Conservation (phyloP, 2,888 invertebrate species). For the Papilio elwesi region DNA sequence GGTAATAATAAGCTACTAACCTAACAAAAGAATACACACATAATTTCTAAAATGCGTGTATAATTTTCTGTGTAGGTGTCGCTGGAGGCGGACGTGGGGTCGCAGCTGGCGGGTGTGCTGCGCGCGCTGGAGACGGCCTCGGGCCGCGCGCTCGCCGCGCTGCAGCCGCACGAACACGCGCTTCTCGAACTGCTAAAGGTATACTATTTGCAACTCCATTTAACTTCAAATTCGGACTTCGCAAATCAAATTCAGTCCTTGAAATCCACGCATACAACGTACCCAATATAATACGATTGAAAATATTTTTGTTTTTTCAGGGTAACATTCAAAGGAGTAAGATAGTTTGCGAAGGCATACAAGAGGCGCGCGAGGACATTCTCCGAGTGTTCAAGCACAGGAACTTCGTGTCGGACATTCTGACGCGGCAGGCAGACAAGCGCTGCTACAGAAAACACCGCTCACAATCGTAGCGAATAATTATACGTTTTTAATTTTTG, state of each 20-base stretch:
- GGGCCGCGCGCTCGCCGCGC: conserved; percentile 64
- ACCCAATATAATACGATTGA: neutral
- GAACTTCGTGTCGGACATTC: conserved; percentile 93
- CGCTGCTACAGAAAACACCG: conserved; percentile 96
- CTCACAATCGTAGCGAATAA: conserved; percentile 81
- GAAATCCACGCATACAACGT: neutral
- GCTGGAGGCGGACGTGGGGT: conserved; percentile 81
- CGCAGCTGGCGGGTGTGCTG: conserved; percentile 76
- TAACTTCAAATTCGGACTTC: too few species aligned
- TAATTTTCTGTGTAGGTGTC: conserved; percentile 67
- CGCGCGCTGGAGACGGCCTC: conserved; percentile 69
- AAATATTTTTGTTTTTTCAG: conserved; percentile 75
- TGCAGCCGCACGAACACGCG: conserved; percentile 71
- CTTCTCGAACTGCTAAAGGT: conserved; percentile 76
- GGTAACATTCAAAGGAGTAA: conserved; percentile 97
- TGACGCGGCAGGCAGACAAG: conserved; percentile 95
- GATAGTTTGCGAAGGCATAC: conserved; percentile 95
- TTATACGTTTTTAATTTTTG: conserved; percentile 12
- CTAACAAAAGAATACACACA: too few species aligned
- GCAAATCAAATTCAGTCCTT: too few species aligned
- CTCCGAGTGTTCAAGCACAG: conserved; percentile 96
- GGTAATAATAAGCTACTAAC: too few species aligned
- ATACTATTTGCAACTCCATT: conserved; percentile 12
- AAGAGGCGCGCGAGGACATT: conserved; percentile 94
- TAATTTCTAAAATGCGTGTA: too few species aligned